Evolutionary conservation across 2,797 vertebrate species (phyloP).

Genomic region (Alca torda): DNA sequence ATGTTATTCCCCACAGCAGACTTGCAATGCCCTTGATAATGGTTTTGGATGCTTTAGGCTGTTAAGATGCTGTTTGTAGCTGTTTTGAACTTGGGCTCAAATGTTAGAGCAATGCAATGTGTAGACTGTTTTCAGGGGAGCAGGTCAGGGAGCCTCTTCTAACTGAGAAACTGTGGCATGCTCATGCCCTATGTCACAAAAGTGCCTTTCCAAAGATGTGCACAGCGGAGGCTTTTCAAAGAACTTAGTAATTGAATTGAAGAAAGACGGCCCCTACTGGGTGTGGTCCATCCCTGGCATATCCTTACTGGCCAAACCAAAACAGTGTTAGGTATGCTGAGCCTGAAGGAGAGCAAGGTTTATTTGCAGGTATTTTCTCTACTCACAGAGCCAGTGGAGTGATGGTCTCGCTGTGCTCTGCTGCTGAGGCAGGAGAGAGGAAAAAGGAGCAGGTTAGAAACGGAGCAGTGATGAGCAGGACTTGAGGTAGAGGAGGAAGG

Average conservation of each 20-base stretch:
- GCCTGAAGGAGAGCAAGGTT: not conserved
- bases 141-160: not conserved
- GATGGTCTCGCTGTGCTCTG: not conserved
- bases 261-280: not conserved
- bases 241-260: not conserved
- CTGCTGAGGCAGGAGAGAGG: not conserved
- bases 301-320: not conserved
- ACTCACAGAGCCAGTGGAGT: too few species aligned
- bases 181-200: rapidly evolving
- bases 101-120: not conserved
- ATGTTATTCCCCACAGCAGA: not conserved
- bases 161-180: not conserved
- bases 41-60: not conserved
- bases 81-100: not conserved
- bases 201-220: not conserved
- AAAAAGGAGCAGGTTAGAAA: not conserved
- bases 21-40: not conserved
- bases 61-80: not conserved
- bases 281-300: not conserved
- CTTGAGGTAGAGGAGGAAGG: not conserved
- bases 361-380: not conserved
- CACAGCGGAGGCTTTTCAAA: not conserved
- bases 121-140: not conserved
- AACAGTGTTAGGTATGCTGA: not conserved
- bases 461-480: not conserved